Evolutionary conservation across 2,113 vertebrate species (phyloP), one percentile per base, ranked within the genome.

Genomic region (Ahaetulla prasina): DNA sequence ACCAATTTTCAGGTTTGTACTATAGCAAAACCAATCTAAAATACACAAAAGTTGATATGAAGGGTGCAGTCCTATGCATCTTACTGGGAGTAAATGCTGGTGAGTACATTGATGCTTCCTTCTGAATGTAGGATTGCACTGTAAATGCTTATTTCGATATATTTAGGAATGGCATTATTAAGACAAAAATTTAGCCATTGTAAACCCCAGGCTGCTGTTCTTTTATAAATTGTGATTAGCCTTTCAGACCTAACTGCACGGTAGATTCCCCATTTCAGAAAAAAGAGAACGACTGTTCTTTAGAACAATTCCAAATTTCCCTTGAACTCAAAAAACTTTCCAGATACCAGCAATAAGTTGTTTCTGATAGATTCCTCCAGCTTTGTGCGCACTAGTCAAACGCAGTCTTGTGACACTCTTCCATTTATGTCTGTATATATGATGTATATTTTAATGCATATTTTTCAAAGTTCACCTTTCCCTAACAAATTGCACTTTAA

Each of bases 401-500:
- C 39, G 39, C 84, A 86, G 45, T 47, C n/a, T 89, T 45, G 8
- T 86, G 84, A 49, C 60, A 53, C 55, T 0, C 92, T 95, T 96
- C 88, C 95, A 89, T 54, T 53, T 93, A 45, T 88, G 90, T 89
- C 52, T 94, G 84, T 14, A 53, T 89, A 35, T 80, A 49, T 23
- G 49, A 85, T 55, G 43, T 91, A 91, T 86, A 88, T 86, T 85
- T 92, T 88, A 92, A 95, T 95, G 92, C 88, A 86, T 57, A 92
- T 93, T 93, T 52, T 52, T 60, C 50, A 45, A 74, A 92, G 90
- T 86, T 45, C 92, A 91, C 94, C 20, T 90, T 91, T 60, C 85
- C 91, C 52, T 88, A 94, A 95, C 91, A 93, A 95, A 96, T 93
- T 95, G 96, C 96, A 96, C 96, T 96, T 97, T 97, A 97, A 91